Base-by-base conservation (phyloP, 2,888 invertebrate genomes). In the Xestobium rufovillosum region DNA sequence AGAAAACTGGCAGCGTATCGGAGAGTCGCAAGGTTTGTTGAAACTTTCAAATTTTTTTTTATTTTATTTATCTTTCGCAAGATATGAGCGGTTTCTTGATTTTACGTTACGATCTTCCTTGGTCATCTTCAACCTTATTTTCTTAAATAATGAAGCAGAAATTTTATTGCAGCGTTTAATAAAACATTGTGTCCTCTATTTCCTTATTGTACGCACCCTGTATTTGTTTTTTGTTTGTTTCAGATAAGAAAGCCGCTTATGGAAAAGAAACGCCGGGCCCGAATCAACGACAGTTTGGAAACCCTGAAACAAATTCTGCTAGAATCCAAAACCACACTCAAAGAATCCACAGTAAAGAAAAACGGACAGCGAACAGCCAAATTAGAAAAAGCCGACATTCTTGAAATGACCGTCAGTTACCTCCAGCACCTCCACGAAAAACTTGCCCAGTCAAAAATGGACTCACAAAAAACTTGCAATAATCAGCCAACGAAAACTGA, bases 331-430 rank as follows among this genome's bases (percentile, higher is more conserved):
- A 57, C 62, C 3, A 50, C 55, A 30, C 53, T 55, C 38, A 56
- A 57, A 31, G 58, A 57, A 28, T 48, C 55, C 8, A 31, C 45
- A 3, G 33, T 25, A 8, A 55, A 55, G 42, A 55, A 50, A 37
- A 47, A 31, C 15, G 57, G 57, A 3, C 57, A 60, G 43, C 49
- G 70, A 30, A 73, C 72, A 19, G 67, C 73, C 1, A 78, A 78
- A 59, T 57, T 77, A 50, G 78, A 78, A 56, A 78, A 78, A 54
- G 78, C 78, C 0, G 77, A 78, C 52, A 76, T 78, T 34, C 52
- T 78, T 23, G 77, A 78, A 54, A 69, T 77, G 70, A 76, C 77
- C 0, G 77, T 78, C 4, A 59, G 67, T 26, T 74, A 76, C 53
- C 56, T 79, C 8, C 69, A 73, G 47, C 65, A 67, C 31, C 57